These are phyloP conservation scores for Archegozetes longisetosus DNA, from an alignment of 1,140 invertebrate genomes.

Conservation along the genomic window DNA sequence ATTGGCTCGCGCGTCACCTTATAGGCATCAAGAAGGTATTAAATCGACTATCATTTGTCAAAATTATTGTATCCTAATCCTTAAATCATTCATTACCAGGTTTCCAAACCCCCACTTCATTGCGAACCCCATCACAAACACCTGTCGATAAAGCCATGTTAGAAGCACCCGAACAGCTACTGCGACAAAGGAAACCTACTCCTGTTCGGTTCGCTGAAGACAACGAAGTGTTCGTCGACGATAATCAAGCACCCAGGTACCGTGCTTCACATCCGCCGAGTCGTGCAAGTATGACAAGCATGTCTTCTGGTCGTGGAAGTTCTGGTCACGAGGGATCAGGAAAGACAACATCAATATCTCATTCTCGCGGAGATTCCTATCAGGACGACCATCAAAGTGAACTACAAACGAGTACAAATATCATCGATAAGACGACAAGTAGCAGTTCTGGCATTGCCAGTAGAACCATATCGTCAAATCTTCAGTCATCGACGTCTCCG, in stretches of 20 bases:
- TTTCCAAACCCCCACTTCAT: neutral
- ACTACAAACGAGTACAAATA: constrained; percentile 18
- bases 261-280: constrained; percentile 10
- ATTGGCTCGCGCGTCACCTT: constrained; percentile 7
- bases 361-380: constrained; percentile 18
- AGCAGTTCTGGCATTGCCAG: constrained; percentile 23
- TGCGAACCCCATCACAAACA: neutral
- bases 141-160: neutral
- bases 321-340: neutral
- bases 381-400: constrained; percentile 17
- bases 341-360: constrained; percentile 18
- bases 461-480: constrained; percentile 18
- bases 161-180: neutral
- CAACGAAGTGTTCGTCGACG: constrained; percentile 17
- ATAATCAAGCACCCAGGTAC: neutral
- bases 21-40: neutral
- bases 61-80: neutral
- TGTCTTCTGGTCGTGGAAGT: constrained; percentile 20
- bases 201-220: constrained; percentile 22
- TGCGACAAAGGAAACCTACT: neutral
- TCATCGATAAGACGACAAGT: constrained; percentile 13
- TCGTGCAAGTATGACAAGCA: constrained; percentile 20
- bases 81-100: neutral
- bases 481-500: constrained; percentile 26
- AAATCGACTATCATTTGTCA: neutral